These are phyloP conservation scores for Microhierax caerulescens DNA, from an alignment of 2,797 vertebrate species.

Conservation along the genomic window DNA sequence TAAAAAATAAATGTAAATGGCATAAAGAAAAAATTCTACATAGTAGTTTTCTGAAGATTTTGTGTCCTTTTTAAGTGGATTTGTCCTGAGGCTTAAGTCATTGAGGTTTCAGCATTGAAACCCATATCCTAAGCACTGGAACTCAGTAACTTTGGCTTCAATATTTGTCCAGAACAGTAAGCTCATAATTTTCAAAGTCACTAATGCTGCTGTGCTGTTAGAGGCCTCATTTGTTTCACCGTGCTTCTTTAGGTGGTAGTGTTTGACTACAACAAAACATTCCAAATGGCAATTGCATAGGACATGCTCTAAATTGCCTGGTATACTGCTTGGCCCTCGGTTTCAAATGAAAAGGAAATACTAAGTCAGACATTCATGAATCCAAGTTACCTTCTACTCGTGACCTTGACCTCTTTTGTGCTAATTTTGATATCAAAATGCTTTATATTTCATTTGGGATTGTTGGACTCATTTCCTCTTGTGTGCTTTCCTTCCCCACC, in stretches of 20 bases:
- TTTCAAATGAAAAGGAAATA: conserved; percentile 1
- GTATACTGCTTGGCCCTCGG: neutral
- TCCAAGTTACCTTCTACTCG: neutral
- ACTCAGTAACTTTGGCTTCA: neutral
- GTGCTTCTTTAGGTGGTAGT: neutral
- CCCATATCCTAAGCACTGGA: neutral
- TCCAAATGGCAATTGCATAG: neutral
- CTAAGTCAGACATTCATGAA: neutral
- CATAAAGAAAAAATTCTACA: neutral
- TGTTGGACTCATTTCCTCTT: conserved; percentile 31
- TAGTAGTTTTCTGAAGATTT: neutral
- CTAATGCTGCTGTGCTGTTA: neutral
- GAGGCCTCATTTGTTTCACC: neutral
- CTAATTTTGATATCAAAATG: conserved; percentile 39
- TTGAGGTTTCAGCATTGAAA: neutral
- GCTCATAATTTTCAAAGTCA: neutral
- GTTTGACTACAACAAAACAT: neutral
- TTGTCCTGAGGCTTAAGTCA: neutral
- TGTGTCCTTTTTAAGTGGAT: neutral
- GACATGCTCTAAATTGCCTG: neutral
- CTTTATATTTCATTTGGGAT: conserved; percentile 15
- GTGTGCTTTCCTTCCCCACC: conserved; percentile 12
- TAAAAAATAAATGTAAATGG: neutral
- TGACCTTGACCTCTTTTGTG: conserved; percentile 29
- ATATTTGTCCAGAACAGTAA: neutral